Base-by-base conservation (phyloP, 2,113 vertebrate species). In the Actenoides hombroni region DNA sequence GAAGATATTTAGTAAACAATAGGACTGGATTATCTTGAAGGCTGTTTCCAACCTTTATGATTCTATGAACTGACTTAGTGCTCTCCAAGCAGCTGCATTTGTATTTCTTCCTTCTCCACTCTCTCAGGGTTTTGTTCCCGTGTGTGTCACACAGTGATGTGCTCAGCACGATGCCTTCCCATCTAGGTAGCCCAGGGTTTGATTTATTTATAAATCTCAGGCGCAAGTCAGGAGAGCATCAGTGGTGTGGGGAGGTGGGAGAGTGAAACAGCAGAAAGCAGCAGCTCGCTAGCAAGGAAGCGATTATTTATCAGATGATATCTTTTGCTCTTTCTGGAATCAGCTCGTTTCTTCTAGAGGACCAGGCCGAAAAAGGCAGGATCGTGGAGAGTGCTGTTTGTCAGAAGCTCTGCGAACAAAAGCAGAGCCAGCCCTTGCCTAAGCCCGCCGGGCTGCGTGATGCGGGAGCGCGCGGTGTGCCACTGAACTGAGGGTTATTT, bases 321-420 rank as follows among this genome's bases (percentile, higher is more conserved):
- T 73, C 48, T 83, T 77, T 42, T 73, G 63, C 78, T 84, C 77
- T 93, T 85, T 90, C 78, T 86, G 70, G 78, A 85, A 60, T 81
- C 42, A 26, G 51, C 65, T 90, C 49, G 17, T 88, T 76, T 65
- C 76, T 86, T 97, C 82, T 12, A 69, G 75, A 92, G 85, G 75
- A 64, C 19, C 59, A 86, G 83, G 63, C 54, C 2, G 12, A 68
- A 63, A 89, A 75, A 42, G 60, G 69, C 76, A 65, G 57, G 33
- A 42, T 61, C 74, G 24, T 53, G 5, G 44, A 12, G 35, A 16
- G 60, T 76, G 61, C 68, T 37, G 69, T 81, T 91, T 85, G 86
- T 68, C 71, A 71, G 71, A 54, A 42, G 42, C 56, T 85, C 76
- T 80, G 82, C 5, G 71, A 31, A 46, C 70, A 80, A 83, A 71